These are phyloP conservation scores for Eristalinus aeneus DNA, from an alignment of 2,888 invertebrate species.

Conservation along the genomic window DNA sequence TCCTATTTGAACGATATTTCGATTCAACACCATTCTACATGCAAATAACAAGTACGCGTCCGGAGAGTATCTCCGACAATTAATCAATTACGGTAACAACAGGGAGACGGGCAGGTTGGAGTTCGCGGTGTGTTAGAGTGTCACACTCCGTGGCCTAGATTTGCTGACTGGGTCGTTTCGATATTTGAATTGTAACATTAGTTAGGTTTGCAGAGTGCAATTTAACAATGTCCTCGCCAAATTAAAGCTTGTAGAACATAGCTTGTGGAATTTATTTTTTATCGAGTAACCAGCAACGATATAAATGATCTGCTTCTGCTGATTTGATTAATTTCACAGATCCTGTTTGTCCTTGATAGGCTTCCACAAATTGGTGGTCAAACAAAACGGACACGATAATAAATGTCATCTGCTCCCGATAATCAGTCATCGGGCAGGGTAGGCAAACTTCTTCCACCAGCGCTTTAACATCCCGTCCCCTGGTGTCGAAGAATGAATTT, in stretches of 20 bases:
- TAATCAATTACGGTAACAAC: background rate
- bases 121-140: background rate
- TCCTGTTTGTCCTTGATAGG: background rate
- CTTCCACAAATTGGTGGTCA: background rate
- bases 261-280: no score
- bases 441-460: conserved; percentile 13
- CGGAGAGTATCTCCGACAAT: background rate
- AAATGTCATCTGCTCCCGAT: conserved; percentile 41
- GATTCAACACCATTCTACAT: background rate
- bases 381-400: conserved; percentile 15
- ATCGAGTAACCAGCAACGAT: no score
- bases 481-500: conserved; percentile 19
- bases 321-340: background rate
- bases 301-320: no score
- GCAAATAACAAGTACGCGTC: background rate
- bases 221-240: no score
- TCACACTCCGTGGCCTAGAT: background rate
- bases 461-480: conserved; percentile 10
- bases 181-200: background rate
- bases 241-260: no score
- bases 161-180: background rate
- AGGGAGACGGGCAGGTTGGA: background rate
- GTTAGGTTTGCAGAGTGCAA: no score
- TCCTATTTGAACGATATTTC: background rate
- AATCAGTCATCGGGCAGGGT: conserved; percentile 41